Conservation (phyloP, 2,113 vertebrate species). For the Sapayoa aenigma region DNA sequence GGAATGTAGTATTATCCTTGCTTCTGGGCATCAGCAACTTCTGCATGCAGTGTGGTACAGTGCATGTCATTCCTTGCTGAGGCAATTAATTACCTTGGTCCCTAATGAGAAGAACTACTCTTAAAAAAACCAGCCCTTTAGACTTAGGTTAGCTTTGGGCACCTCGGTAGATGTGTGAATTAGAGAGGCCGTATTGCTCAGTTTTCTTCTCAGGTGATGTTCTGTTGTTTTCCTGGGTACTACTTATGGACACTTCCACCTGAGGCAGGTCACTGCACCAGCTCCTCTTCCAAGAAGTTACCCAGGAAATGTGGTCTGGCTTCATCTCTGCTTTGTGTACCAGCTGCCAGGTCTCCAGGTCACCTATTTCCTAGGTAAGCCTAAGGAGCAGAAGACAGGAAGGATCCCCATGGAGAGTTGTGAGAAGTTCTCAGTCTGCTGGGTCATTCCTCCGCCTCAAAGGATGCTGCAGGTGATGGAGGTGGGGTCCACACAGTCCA, state of each 20-base stretch:
- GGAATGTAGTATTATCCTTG: not conserved
- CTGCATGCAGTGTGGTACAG: not conserved
- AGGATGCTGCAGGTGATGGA: not conserved
- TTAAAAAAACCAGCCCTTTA: not conserved
- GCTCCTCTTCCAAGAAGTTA: not conserved
- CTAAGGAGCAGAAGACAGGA: not conserved
- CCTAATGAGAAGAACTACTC: not conserved
- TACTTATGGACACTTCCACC: not conserved
- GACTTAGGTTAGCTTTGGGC: not conserved
- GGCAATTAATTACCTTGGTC: conserved; percentile 15
- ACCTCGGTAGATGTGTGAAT: not conserved
- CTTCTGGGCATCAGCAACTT: conserved; percentile 40
- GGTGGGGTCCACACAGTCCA: not conserved
- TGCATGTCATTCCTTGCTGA: not conserved
- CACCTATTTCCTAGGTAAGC: not conserved
- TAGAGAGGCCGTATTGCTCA: not conserved
- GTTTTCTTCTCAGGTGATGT: not conserved
- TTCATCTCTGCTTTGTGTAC: not conserved
- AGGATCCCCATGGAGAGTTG: not conserved
- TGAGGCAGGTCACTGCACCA: not conserved
- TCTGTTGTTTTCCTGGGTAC: not conserved
- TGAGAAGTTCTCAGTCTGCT: not conserved
- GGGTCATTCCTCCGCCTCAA: not conserved
- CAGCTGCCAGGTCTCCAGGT: not conserved
- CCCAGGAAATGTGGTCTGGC: not conserved